These are phyloP conservation scores for Solen grandis DNA, from an alignment of 1,140 invertebrate genomes.

Conservation along the genomic window DNA sequence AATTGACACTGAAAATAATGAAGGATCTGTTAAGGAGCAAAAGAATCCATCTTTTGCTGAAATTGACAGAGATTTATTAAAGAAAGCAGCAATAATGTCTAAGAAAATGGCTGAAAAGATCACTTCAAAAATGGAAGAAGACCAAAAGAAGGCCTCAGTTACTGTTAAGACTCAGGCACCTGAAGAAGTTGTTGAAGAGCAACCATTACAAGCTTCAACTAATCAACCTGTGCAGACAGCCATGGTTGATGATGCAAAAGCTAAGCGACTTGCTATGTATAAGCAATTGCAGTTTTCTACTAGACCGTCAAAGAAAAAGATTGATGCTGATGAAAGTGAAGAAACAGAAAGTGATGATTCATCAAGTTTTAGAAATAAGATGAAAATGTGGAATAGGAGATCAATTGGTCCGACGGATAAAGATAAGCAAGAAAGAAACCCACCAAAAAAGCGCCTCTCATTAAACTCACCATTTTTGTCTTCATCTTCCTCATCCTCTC, in stretches of 20 bases:
- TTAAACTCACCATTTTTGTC: slow-evolving; percentile 27
- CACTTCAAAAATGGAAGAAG: slow-evolving; percentile 27
- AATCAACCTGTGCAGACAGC: not conserved
- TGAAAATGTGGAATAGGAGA: slow-evolving; percentile 43
- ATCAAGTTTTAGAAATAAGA: slow-evolving; percentile 30
- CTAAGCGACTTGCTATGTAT: slow-evolving; percentile 31
- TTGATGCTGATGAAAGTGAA: not conserved
- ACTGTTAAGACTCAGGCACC: not conserved
- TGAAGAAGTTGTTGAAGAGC: not conserved
- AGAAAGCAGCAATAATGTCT: slow-evolving; percentile 49
- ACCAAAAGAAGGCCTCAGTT: not conserved
- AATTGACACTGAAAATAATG: no score
- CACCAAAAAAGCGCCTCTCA: not conserved
- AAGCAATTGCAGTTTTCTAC: slow-evolving; percentile 41
- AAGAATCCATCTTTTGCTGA: slow-evolving; percentile 4
- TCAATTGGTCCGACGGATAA: slow-evolving; percentile 11
- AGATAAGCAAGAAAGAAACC: not conserved
- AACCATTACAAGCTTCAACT: not conserved
- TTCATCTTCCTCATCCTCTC: slow-evolving; percentile 11
- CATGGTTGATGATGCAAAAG: slow-evolving; percentile 10
- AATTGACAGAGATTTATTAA: slow-evolving; percentile 37
- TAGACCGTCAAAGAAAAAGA: slow-evolving; percentile 34
- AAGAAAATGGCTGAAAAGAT: slow-evolving; percentile 37
- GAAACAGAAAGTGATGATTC: slow-evolving; percentile 26
- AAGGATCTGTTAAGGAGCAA: not conserved